Conservation (phyloP, 2,797 vertebrate species). For the Apodemus agrarius region DNA sequence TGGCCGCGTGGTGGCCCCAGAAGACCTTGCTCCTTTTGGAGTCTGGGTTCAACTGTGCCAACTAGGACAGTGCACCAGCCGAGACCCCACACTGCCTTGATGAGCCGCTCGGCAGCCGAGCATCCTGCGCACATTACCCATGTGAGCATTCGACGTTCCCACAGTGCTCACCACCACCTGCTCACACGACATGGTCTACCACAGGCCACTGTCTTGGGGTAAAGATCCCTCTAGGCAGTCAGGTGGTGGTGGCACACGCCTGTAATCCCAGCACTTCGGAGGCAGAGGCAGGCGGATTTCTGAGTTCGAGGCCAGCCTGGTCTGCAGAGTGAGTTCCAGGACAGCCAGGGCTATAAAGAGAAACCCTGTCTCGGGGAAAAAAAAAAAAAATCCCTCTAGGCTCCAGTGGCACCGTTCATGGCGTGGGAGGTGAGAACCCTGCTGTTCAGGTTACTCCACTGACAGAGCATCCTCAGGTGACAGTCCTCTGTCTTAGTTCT, state of each 20-base stretch:
- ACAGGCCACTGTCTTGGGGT: background rate
- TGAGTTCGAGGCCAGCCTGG: no score
- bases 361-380: background rate
- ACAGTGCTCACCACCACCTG: rapidly evolving
- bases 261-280: no score
- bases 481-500: background rate
- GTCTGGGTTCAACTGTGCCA: background rate
- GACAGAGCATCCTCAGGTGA: background rate
- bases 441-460: background rate
- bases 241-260: no score
- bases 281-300: no score
- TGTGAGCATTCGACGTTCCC: no score
- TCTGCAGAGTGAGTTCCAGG: no score
- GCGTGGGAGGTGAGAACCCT: background rate
- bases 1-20: rapidly evolving
- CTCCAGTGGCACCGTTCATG: background rate
- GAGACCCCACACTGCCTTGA: background rate
- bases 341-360: no score
- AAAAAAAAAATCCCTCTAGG: no score
- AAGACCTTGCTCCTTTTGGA: background rate
- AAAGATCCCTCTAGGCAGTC: background rate
- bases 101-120: background rate
- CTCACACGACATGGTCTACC: background rate
- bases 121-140: background rate
- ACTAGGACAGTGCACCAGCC: background rate